Percentiles rank a stretch among this genome's conserved stretches.
Evolutionary conservation across 2,797 vertebrate genomes (phyloP).

Genomic region (Parambassis ranga): DNA sequence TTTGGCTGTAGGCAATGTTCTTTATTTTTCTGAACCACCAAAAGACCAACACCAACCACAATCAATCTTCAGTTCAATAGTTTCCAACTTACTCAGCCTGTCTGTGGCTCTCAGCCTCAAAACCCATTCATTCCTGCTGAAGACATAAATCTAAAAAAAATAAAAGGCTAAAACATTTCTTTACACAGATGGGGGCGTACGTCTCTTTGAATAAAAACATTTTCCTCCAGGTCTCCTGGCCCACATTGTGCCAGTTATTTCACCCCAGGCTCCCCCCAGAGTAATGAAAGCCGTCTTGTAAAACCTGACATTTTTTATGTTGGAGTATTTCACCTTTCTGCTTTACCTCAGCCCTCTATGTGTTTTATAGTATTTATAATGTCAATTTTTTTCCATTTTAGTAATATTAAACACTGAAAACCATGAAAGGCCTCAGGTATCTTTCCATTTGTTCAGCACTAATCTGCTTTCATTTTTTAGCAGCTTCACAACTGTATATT

Average conservation of each 20-base stretch:
- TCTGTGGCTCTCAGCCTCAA: background rate
- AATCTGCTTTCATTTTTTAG: slow-evolving; percentile 10
- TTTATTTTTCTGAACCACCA: background rate
- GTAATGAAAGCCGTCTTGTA: slow-evolving; percentile 51
- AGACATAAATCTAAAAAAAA: background rate
- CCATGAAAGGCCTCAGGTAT: slow-evolving; percentile 16
- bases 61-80: background rate
- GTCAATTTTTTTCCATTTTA: slow-evolving; percentile 35
- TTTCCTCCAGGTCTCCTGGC: background rate
- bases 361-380: background rate
- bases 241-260: slow-evolving; percentile 15
- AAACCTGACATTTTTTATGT: slow-evolving; percentile 55
- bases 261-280: slow-evolving; percentile 11
- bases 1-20: background rate
- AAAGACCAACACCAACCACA: background rate
- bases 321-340: slow-evolving; percentile 23
- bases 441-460: slow-evolving; percentile 25
- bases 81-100: background rate
- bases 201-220: background rate
- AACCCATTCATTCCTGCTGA: background rate
- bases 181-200: no score
- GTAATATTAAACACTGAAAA: slow-evolving; percentile 17
- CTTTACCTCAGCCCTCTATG: slow-evolving; percentile 18
- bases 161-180: no score
- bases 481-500: slow-evolving; percentile 16